Conservation (phyloP, 2,888 invertebrate species). For the Nomada fucata region DNA sequence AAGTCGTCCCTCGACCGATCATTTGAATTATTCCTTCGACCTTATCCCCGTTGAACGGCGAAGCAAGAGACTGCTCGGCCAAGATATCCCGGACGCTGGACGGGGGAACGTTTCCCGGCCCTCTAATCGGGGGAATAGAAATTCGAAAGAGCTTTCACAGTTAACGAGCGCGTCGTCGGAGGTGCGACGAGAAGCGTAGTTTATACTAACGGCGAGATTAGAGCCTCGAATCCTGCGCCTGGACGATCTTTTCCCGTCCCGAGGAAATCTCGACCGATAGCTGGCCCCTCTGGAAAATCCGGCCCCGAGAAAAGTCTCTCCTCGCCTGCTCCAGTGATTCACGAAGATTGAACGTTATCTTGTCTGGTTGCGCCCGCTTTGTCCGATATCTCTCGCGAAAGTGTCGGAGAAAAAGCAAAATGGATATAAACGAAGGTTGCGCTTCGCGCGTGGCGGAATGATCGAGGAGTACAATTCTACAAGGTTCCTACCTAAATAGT, state of each 20-base stretch:
- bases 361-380: background rate
- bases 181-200: conserved; percentile 50
- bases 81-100: background rate
- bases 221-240: conserved; percentile 39
- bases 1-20: conserved; percentile 10
- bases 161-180: conserved; percentile 61
- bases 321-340: conserved; percentile 18
- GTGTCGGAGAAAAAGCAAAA: conserved; percentile 11
- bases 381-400: background rate
- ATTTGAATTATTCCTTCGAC: conserved; percentile 17
- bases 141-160: conserved; percentile 57
- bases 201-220: conserved; percentile 64
- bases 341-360: conserved; percentile 38
- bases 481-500: conserved; percentile 10
- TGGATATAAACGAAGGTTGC: background rate
- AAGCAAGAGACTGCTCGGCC: conserved; percentile 15
- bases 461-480: conserved; percentile 23
- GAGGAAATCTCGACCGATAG: conserved; percentile 54
- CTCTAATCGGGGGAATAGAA: conserved; percentile 57
- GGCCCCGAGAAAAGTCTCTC: conserved; percentile 33
- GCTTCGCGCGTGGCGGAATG: conserved; percentile 6
- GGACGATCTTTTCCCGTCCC: conserved; percentile 9
- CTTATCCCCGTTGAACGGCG: conserved; percentile 7
- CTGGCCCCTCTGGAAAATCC: conserved; percentile 31
- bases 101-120: conserved; percentile 24